These are phyloP conservation scores for Brachionus manjavacas DNA, from an alignment of 1,140 invertebrate genomes.

Conservation along the genomic window DNA sequence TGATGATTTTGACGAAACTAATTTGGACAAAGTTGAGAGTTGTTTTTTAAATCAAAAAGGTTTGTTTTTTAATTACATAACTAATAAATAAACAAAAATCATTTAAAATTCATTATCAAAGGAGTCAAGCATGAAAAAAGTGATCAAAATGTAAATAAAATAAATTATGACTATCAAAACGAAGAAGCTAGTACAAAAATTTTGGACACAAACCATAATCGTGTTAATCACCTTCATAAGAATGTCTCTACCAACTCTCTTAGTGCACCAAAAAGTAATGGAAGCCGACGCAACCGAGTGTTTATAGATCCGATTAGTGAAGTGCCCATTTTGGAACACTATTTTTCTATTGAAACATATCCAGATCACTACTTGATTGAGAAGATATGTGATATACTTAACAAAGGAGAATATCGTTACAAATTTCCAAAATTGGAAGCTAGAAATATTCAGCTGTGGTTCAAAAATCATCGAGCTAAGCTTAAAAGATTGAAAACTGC, in stretches of 20 bases:
- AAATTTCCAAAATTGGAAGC: slow-evolving; percentile 92
- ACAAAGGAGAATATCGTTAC: slow-evolving; percentile 79
- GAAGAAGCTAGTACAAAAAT: background rate
- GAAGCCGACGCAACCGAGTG: slow-evolving; percentile 73
- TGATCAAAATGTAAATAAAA: background rate
- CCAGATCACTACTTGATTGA: slow-evolving; percentile 63
- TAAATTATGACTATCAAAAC: background rate
- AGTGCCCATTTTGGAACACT: slow-evolving; percentile 88
- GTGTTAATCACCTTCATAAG: background rate
- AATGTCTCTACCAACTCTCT: background rate
- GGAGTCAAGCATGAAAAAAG: slow-evolving; percentile 27
- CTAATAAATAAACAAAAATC: background rate
- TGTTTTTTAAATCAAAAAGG: slow-evolving; percentile 1
- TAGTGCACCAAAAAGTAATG: slow-evolving; percentile 45
- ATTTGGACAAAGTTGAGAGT: background rate
- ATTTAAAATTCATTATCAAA: background rate
- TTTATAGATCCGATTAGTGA: slow-evolving; percentile 97
- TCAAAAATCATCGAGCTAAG: slow-evolving; percentile 86
- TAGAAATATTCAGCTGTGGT: slow-evolving; percentile 90
- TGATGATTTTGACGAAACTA: slow-evolving; percentile 34
- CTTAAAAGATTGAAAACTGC: slow-evolving; percentile 67
- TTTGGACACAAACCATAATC: background rate
- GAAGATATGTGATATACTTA: slow-evolving; percentile 91
- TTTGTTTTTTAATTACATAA: background rate
- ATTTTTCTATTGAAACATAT: slow-evolving; percentile 93